Evolutionary conservation across 2,888 invertebrate species (phyloP), one percentile per base, ranked within the genome.

Genomic region (Teinopalpus imperialis): DNA sequence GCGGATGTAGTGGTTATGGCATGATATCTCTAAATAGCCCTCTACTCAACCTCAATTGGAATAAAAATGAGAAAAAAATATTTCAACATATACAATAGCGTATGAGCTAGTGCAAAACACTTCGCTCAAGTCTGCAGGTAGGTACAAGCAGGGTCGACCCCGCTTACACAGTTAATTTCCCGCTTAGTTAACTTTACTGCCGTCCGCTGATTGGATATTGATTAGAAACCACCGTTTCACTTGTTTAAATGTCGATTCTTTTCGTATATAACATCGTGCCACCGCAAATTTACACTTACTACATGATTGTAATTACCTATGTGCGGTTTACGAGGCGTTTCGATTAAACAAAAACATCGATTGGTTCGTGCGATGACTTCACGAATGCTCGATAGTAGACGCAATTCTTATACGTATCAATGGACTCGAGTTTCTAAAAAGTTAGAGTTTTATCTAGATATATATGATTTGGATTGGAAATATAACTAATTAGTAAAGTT

Each of bases 131-230:
- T 7, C 29, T 20, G 29, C 36, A 43, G 30, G 35, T 41, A 41
- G 31, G 21, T 47, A 44, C 36, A 29, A 41, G 42, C 46, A 56
- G 56, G 60, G 57, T 69, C 67, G 61, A 58, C 65, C 56, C 56
- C 55, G 59, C 65, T 57, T 63, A 57, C 69, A 63, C 69, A 75
- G 70, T 83, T 85, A 87, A 88, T 88, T 88, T 88, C 85, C 60
- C 86, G 88, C 73, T 88, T 81, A 85, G 87, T 88, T 88, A 87
- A 85, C 76, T 88, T 88, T 87, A 87, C 76, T 64, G 61, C 82
- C 64, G 53, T 49, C 59, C 72, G 61, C 69, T 86, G 88, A 88
- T 88, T 87, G 87, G 81, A 83, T 78, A 83, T 87, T 87, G 87
- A 88, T 87, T 88, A 87, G 82, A 86, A 76, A 61, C 71, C 69